These are phyloP conservation scores for Coregonus suidteri DNA, from an alignment of 2,797 vertebrate genomes.

Conservation along the genomic window DNA sequence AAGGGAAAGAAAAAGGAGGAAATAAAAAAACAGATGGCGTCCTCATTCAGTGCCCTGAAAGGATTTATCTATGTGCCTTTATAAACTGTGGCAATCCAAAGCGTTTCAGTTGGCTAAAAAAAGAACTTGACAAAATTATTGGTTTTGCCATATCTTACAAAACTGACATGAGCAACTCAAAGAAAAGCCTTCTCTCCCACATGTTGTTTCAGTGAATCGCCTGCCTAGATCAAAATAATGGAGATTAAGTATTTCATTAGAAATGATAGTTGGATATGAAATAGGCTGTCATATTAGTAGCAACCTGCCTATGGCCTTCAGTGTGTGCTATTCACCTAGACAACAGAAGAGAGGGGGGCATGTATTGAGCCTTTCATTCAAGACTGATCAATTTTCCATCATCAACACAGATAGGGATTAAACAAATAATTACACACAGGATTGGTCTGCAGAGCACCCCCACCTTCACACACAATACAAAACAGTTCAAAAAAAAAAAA, in stretches of 20 bases:
- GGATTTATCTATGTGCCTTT: conserved; percentile 99
- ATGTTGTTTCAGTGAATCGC: conserved; percentile 67
- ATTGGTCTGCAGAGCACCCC: conserved; percentile 70
- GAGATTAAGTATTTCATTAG: conserved; percentile 94
- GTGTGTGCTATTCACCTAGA: conserved; percentile 87
- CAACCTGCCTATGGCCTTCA: conserved; percentile 86
- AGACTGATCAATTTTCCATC: conserved; percentile 93
- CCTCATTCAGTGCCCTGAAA: conserved; percentile 99
- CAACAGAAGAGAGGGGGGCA: conserved; percentile 81
- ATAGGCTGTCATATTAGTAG: conserved; percentile 93
- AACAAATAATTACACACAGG: conserved; percentile 84
- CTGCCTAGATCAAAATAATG: conserved; percentile 96
- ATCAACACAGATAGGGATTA: conserved; percentile 84
- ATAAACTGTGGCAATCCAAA: conserved; percentile 99
- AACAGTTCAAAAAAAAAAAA: conserved; percentile 86
- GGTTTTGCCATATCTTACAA: conserved; percentile 80
- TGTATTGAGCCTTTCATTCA: conserved; percentile 88
- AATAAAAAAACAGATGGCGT: conserved; percentile 96
- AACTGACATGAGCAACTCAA: conserved; percentile 88
- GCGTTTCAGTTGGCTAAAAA: conserved; percentile 91
- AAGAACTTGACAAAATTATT: conserved; percentile 99
- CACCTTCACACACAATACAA: conserved; percentile 65
- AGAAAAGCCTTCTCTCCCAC: conserved; percentile 80
- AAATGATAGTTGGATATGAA: conserved; percentile 91
- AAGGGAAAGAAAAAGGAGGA: conserved; percentile 97